These are phyloP conservation scores for Pasiphila rectangulata DNA, from an alignment of 2,888 invertebrate genomes.

Conservation along the genomic window DNA sequence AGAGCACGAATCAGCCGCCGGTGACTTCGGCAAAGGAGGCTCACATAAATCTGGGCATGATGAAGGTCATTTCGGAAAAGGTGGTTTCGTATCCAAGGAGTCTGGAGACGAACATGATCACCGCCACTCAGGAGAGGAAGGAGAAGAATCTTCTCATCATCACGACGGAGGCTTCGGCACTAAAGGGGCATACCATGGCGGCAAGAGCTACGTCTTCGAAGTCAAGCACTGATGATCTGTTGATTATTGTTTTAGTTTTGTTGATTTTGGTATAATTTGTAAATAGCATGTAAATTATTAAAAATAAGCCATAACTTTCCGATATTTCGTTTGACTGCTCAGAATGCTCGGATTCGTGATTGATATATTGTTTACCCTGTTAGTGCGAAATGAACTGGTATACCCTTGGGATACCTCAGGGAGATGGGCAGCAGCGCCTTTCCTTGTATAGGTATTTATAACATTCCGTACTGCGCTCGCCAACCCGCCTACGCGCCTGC, in stretches of 20 bases:
- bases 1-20: constrained; percentile 75
- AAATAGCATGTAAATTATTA: constrained; percentile 59
- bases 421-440: no score
- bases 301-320: constrained; percentile 50
- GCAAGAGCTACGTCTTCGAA: constrained; percentile 71
- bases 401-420: no score
- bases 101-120: constrained; percentile 60
- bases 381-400: no score
- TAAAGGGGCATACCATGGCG: constrained; percentile 47
- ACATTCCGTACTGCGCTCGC: no score
- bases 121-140: constrained; percentile 75
- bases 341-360: neutral
- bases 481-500: no score
- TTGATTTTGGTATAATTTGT: constrained; percentile 67
- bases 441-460: no score
- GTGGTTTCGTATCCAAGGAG: constrained; percentile 77
- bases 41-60: constrained; percentile 76
- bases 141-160: constrained; percentile 70
- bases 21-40: constrained; percentile 76
- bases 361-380: no score
- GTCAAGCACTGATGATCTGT: constrained; percentile 58
- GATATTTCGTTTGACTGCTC: constrained; percentile 21
- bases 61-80: constrained; percentile 69
- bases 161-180: constrained; percentile 73
- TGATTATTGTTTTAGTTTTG: constrained; percentile 58